Evolutionary conservation across 2,888 invertebrate genomes (phyloP), one percentile per base, ranked within the genome.

Genomic region (Elmis aenea): DNA sequence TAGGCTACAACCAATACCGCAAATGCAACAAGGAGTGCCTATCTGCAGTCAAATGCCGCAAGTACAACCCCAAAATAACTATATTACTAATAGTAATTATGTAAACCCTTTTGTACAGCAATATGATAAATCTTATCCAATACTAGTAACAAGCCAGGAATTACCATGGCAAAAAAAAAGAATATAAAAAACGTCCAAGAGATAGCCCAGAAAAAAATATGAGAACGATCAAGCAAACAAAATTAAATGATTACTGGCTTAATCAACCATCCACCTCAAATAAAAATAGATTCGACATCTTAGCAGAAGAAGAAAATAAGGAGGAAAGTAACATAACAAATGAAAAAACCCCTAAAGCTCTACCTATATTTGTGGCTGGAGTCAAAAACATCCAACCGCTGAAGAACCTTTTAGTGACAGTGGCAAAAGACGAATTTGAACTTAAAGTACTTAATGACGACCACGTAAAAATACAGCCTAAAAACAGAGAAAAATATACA

Each of bases 171-270:
- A 24, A 24, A 13, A 24, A 24, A 13, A 12, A n/a, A 13, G 10
- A 24, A 24, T n/a, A 24, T 13, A 24, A 11, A 9, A 24, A 24
- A 2, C 9, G 11, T 3, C 2, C 5, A 24, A 5, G 24, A 24
- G 12, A 3, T 24, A 24, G 24, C 24, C 24, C 24, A 4, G 24
- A 30, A 30, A 13, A 11, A n/a, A 13, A 30, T 14, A 5, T 13
- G 23, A 22, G 30, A 22, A 30, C 14, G 25, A 13, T 2, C 11
- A 32, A 32, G 13, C 16, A 33, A 33, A 26, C 16, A 18, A 26
- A 24, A 6, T 11, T 33, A 5, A 25, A 26, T 11, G 26, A 33
- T 14, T 33, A 33, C 12, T 33, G 26, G 26, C 22, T 33, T 25
- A 33, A 9, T 10, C 24, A 33, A 26, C 33, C 26, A 33, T 14